phyloP scores from a whole-genome alignment of 2,888 invertebrate species.

The Dione vanillae region DNA sequence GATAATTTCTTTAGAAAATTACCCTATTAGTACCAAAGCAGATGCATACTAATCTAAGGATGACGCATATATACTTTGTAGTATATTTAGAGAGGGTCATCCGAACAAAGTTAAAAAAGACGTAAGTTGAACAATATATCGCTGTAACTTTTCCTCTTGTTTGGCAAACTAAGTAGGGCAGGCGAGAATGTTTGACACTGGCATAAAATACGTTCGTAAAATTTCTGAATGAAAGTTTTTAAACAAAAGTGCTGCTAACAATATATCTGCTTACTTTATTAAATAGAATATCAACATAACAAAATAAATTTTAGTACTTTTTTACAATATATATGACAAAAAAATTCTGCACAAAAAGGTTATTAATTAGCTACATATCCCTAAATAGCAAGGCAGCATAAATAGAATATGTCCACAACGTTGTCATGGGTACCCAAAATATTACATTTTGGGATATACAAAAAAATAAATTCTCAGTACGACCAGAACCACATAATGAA shows the following conservation, averaged over 20 bases:
- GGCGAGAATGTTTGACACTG: constrained; percentile 60
- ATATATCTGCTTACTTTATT: constrained; percentile 6
- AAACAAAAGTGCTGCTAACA: constrained; percentile 4
- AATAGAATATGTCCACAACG: not conserved
- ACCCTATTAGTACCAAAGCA: not conserved
- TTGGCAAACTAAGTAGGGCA: constrained; percentile 45
- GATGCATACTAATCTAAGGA: constrained; percentile 18
- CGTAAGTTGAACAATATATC: constrained; percentile 48
- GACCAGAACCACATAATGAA: constrained; percentile 42
- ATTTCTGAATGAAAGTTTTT: constrained; percentile 28
- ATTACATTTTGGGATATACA: not conserved
- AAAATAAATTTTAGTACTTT: no score
- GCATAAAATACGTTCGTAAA: constrained; percentile 57
- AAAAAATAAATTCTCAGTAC: constrained; percentile 37
- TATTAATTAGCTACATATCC: not conserved
- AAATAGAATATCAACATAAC: no score
- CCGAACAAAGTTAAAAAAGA: constrained; percentile 44
- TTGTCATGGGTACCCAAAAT: not conserved
- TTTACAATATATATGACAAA: no score
- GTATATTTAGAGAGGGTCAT: constrained; percentile 40
- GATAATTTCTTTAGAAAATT: not conserved
- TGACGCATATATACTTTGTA: constrained; percentile 16
- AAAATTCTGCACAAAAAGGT: not conserved
- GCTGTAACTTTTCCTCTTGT: constrained; percentile 48
- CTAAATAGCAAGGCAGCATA: not conserved